Evolutionary conservation across 2,113 vertebrate species (phyloP).

Genomic region (Daubentonia madagascariensis): DNA sequence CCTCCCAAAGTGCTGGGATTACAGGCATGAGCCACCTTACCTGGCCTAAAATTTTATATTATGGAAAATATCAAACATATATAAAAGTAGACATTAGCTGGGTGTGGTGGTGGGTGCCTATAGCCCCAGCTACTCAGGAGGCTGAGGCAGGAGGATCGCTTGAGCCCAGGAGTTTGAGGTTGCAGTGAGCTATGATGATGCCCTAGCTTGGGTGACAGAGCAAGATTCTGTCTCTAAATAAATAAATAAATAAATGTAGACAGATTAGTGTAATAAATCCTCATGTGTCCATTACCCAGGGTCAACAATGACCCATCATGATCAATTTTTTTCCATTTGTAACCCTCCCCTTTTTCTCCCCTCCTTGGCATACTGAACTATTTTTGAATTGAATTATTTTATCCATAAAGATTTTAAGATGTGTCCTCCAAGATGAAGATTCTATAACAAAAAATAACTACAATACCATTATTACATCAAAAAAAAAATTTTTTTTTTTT

Average conservation of each 20-base stretch:
- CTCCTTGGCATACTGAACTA: not conserved
- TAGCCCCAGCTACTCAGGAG: too few species aligned
- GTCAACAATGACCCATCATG: not conserved
- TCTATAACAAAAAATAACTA: not conserved
- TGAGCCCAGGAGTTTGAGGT: too few species aligned
- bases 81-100: not conserved
- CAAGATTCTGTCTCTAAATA: too few species aligned
- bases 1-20: too few species aligned
- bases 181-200: too few species aligned
- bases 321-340: not conserved
- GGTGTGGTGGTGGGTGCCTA: too few species aligned
- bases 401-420: not conserved
- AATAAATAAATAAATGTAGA: not conserved
- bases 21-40: too few species aligned
- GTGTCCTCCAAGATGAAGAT: not conserved
- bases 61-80: not conserved
- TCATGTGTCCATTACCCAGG: not conserved
- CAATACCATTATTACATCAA: not conserved
- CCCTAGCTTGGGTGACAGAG: too few species aligned
- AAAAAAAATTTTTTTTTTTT: not conserved
- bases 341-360: not conserved
- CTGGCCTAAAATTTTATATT: not conserved
- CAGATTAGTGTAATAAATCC: not conserved
- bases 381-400: conserved; percentile 18
- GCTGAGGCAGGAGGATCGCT: too few species aligned